Conservation (phyloP, 1,140 invertebrate genomes). For the Drosophila seguyi region DNA sequence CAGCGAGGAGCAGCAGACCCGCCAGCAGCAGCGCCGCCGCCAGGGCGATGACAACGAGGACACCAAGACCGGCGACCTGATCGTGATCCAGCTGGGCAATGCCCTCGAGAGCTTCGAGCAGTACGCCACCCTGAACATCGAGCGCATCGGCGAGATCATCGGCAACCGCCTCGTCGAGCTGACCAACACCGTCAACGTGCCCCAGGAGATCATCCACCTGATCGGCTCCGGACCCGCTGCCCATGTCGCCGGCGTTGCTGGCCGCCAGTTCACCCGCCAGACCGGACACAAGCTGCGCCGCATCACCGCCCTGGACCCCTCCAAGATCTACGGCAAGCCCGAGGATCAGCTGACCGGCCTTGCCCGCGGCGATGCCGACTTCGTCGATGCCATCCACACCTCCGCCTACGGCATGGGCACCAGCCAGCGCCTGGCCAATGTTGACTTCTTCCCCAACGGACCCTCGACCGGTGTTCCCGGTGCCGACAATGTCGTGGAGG, state of each 20-base stretch:
- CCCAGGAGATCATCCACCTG: slow-evolving; percentile 77
- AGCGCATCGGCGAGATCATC: slow-evolving; percentile 65
- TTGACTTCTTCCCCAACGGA: slow-evolving; percentile 93
- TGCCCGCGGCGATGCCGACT: slow-evolving; percentile 86
- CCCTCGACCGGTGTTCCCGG: slow-evolving; percentile 85
- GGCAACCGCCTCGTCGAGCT: slow-evolving; percentile 61
- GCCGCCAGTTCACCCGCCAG: slow-evolving; percentile 87
- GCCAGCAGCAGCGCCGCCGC: slow-evolving; percentile 42
- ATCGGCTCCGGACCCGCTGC: slow-evolving; percentile 76
- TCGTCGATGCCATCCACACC: slow-evolving; percentile 91
- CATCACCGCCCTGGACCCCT: slow-evolving; percentile 90
- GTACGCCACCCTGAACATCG: slow-evolving; percentile 67
- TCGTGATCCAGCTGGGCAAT: slow-evolving; percentile 68
- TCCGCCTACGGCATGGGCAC: slow-evolving; percentile 91
- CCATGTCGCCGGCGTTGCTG: slow-evolving; percentile 86
- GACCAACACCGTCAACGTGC: slow-evolving; percentile 66
- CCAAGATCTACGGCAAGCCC: slow-evolving; percentile 88
- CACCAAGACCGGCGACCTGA: slow-evolving; percentile 56
- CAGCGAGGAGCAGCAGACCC: slow-evolving; percentile 32
- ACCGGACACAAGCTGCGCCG: slow-evolving; percentile 85
- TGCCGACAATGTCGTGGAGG: slow-evolving; percentile 87
- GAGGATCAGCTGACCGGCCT: slow-evolving; percentile 86
- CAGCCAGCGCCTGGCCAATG: slow-evolving; percentile 88
- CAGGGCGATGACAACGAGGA: slow-evolving; percentile 55
- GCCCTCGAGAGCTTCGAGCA: slow-evolving; percentile 64